Percentiles rank a stretch among this genome's conserved stretches.
Evolutionary conservation across 1,140 invertebrate species (phyloP).

Genomic region (Ephestia elutella): DNA sequence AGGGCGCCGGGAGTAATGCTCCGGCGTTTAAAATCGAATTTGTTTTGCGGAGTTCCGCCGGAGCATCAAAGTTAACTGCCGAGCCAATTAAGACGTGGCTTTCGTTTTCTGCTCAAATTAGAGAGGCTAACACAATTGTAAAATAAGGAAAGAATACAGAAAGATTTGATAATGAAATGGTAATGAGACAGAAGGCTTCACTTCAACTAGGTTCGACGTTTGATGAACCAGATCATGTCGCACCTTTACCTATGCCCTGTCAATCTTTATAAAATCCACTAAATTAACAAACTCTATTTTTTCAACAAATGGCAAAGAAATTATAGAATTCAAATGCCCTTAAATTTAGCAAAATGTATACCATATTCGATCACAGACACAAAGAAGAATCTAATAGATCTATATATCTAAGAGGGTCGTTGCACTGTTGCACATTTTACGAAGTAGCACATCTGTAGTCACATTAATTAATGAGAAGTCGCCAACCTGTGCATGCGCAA

Average conservation of each 20-base stretch:
- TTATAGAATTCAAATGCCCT: too few species aligned
- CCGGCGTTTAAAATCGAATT: slow-evolving; percentile 30
- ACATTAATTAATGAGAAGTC: not conserved
- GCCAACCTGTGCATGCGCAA: slow-evolving; percentile 1
- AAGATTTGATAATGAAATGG: not conserved
- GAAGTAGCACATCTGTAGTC: not conserved
- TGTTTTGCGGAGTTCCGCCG: slow-evolving; percentile 23
- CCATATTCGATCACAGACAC: too few species aligned
- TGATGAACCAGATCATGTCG: too few species aligned
- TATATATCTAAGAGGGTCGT: too few species aligned
- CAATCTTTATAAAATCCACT: too few species aligned
- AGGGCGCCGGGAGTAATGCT: slow-evolving; percentile 17
- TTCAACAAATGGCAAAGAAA: too few species aligned
- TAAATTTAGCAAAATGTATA: too few species aligned
- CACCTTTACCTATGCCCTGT: too few species aligned
- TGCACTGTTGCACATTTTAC: not conserved
- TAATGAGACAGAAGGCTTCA: too few species aligned
- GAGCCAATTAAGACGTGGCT: not conserved
- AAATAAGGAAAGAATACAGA: not conserved
- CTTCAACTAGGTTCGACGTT: too few species aligned
- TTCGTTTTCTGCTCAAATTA: slow-evolving; percentile 1
- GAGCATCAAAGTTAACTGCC: slow-evolving; percentile 15
- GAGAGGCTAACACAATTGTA: not conserved
- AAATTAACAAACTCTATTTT: too few species aligned
- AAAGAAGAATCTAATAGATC: too few species aligned